phyloP scores from a whole-genome alignment of 2,888 invertebrate genomes.

The Teinopalpus imperialis region DNA sequence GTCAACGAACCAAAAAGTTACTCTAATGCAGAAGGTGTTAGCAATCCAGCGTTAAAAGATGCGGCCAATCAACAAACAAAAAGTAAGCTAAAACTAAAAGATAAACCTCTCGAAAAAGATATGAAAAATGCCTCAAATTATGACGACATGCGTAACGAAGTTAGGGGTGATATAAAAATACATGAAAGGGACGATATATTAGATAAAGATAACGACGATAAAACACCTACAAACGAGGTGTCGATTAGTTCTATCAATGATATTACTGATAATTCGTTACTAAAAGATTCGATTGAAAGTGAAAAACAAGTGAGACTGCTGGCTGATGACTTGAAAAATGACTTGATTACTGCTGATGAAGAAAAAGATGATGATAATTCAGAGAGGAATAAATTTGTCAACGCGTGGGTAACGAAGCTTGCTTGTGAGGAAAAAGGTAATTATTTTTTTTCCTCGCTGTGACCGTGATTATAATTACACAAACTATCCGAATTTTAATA shows the following conservation, averaged over 20 bases:
- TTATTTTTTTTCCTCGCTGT: no score
- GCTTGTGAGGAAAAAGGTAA: conserved; percentile 74
- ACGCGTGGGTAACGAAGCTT: conserved; percentile 71
- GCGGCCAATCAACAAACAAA: conserved; percentile 53
- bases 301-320: conserved; percentile 68
- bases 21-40: conserved; percentile 37
- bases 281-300: conserved; percentile 75
- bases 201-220: conserved; percentile 63
- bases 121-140: conserved; percentile 67
- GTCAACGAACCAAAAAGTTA: conserved; percentile 46
- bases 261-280: conserved; percentile 72
- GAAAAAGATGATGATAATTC: conserved; percentile 79
- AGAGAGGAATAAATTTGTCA: conserved; percentile 76
- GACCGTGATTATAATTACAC: no score
- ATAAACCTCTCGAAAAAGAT: conserved; percentile 60
- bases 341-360: conserved; percentile 74
- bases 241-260: conserved; percentile 75
- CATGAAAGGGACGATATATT: conserved; percentile 55
- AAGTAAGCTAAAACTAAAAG: conserved; percentile 56
- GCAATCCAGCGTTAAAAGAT: conserved; percentile 38
- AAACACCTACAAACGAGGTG: conserved; percentile 76
- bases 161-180: conserved; percentile 47
- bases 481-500: no score
- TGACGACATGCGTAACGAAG: conserved; percentile 56
- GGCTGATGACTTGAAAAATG: conserved; percentile 74